phyloP scores from a whole-genome alignment of 1,140 invertebrate genomes.

The Anoplophora glabripennis region DNA sequence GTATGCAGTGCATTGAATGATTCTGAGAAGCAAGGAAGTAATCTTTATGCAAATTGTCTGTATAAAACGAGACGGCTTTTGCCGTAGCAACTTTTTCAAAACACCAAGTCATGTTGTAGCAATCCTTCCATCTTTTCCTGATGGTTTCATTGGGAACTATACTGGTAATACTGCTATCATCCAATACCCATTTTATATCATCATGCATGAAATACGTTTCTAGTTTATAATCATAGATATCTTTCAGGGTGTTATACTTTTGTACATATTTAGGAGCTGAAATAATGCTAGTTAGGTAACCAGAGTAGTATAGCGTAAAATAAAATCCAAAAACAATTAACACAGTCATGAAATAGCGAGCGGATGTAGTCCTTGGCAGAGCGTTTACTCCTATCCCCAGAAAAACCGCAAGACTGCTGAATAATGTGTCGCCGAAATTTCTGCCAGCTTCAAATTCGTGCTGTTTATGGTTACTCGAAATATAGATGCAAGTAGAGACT shows the following conservation, averaged over 20 bases:
- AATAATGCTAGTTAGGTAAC: constrained; percentile 7
- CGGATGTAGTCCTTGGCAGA: background rate
- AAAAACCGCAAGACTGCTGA: constrained; percentile 2
- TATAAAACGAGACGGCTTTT: constrained; percentile 3
- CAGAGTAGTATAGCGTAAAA: constrained; percentile 2
- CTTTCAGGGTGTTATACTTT: constrained; percentile 1
- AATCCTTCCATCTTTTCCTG: constrained; percentile 5
- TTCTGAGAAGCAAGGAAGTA: background rate
- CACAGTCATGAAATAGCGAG: constrained; percentile 1
- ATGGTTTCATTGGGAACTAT: background rate
- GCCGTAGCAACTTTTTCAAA: background rate
- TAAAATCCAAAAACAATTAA: constrained; percentile 10
- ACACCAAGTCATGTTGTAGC: background rate
- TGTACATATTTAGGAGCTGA: constrained; percentile 4
- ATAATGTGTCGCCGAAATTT: background rate
- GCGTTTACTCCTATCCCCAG: constrained; percentile 1
- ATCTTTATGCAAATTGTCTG: constrained; percentile 4
- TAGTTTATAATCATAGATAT: constrained; percentile 9
- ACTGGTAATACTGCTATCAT: background rate
- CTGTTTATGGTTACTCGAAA: background rate
- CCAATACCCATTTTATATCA: background rate
- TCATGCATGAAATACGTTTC: constrained; percentile 1
- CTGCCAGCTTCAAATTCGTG: background rate
- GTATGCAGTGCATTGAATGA: background rate
- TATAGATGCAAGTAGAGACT: background rate